These are phyloP conservation scores for Carlito syrichta DNA, from an alignment of 2,113 vertebrate genomes.

Conservation along the genomic window DNA sequence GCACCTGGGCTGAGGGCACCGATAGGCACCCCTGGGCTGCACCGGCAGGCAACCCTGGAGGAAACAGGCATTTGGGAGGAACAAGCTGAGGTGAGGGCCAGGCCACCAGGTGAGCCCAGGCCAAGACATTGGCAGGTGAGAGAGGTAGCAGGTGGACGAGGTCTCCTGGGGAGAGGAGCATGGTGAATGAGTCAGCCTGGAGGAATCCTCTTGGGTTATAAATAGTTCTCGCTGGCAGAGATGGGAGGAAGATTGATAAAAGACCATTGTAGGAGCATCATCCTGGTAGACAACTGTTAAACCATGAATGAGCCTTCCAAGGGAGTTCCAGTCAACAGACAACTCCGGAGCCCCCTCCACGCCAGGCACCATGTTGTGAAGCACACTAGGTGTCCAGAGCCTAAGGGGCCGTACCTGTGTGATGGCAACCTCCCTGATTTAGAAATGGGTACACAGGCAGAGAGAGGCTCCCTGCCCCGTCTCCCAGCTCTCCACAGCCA, in stretches of 20 bases:
- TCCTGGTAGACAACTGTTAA: conserved; percentile 8
- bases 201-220: conserved; percentile 35
- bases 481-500: neutral
- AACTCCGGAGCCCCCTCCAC: neutral
- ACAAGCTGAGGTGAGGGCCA: neutral
- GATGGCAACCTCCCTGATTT: neutral
- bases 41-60: too few relatives aligned
- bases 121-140: neutral
- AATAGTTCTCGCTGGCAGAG: neutral
- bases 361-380: neutral
- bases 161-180: neutral
- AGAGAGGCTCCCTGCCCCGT: neutral
- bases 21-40: neutral
- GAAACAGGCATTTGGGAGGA: too few relatives aligned
- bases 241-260: neutral
- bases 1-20: neutral
- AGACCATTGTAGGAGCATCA: conserved; percentile 29
- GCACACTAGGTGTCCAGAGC: neutral
- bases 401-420: neutral
- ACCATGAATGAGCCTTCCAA: conserved; percentile 33
- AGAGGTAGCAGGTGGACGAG: neutral
- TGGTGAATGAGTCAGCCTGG: conserved; percentile 22
- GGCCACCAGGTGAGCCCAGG: neutral
- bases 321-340: neutral
- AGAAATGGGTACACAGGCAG: neutral